Evolutionary conservation across 2,888 invertebrate genomes (phyloP), one percentile per base, ranked within the genome.

Genomic region (Lithodes maja): DNA sequence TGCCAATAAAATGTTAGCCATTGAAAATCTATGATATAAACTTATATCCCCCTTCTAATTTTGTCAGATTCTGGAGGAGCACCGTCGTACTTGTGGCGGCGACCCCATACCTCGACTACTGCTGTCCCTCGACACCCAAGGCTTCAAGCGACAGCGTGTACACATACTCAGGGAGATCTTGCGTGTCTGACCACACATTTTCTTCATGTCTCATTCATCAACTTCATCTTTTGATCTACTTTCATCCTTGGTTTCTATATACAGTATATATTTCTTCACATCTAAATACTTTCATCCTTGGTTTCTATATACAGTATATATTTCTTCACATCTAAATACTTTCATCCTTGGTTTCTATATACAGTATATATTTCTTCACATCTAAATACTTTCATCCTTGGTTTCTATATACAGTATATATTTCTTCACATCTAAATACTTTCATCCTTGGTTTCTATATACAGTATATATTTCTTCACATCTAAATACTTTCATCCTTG

Each of bases 141-240:
- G 81, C 7, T 69, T 85, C 49, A 89, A 89, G 69, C 71, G 85
- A 3, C 89, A 85, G 17, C 52, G 82, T 5, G 80, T 53, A 17
- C 77, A 81, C 61, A 85, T 89, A n/a, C 3, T 68, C 0, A 78
- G 15, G 1, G 77, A 85, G 61, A 85, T 85, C 55, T 15, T 85
- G 50, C 52, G 9, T 78, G 15, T 75, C 17, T 75, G 15, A 9
- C 17, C 17, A 15, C 49, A 15, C 77, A 9, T 17, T 75, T 17
- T 75, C 77, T 75, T 17, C 17, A 9, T 75, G 7, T n/a, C 77
- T 75, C 77, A 15, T 17, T 33, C 77, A 15, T 17, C 17, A 7
- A 15, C 1, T 75, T 17, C 9, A 9, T 17, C 49, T 17, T 9
- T 17, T 17, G 0, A 9, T 75, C 49, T 75, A 9, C 17, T 75